Conservation (phyloP, 2,113 vertebrate genomes). For the Microcebus murinus region DNA sequence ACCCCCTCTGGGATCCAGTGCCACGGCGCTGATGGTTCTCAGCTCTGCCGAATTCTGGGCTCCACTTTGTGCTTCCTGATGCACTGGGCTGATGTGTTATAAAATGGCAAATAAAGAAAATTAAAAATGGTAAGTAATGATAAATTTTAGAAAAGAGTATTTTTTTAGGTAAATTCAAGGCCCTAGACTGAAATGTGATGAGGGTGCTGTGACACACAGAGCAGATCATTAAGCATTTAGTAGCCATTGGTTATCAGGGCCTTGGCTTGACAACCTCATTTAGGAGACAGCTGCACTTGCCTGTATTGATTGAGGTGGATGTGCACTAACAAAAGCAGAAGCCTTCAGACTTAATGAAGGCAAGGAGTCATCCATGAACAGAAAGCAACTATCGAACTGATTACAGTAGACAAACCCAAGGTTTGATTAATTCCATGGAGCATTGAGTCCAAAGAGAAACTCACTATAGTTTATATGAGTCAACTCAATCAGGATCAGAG, state of each 20-base stretch:
- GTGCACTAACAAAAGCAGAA: conserved; percentile 80
- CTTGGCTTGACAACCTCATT: conserved; percentile 79
- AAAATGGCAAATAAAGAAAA: conserved; percentile 22
- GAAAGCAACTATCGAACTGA: conserved; percentile 83
- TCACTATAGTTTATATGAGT: conserved; percentile 72
- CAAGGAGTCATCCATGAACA: conserved; percentile 77
- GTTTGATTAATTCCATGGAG: conserved; percentile 85
- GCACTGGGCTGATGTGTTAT: not conserved
- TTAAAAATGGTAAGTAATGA: not conserved
- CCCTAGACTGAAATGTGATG: conserved; percentile 42
- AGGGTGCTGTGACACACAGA: conserved; percentile 47
- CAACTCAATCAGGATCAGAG: conserved; percentile 74
- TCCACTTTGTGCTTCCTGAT: not conserved
- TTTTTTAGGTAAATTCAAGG: conserved; percentile 54
- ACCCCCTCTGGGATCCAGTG: not conserved
- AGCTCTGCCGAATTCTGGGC: not conserved
- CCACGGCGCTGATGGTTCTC: not conserved
- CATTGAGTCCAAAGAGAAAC: conserved; percentile 76
- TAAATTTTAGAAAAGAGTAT: conserved; percentile 62
- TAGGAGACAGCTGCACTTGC: conserved; percentile 71
- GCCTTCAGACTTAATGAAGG: conserved; percentile 85
- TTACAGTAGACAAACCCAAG: conserved; percentile 81
- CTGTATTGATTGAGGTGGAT: conserved; percentile 83
- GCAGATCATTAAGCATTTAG: conserved; percentile 82
- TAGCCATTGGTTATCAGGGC: conserved; percentile 74